Evolutionary conservation across 2,797 vertebrate genomes (phyloP), one percentile per base, ranked within the genome.

Genomic region (Protosalanx chinensis): DNA sequence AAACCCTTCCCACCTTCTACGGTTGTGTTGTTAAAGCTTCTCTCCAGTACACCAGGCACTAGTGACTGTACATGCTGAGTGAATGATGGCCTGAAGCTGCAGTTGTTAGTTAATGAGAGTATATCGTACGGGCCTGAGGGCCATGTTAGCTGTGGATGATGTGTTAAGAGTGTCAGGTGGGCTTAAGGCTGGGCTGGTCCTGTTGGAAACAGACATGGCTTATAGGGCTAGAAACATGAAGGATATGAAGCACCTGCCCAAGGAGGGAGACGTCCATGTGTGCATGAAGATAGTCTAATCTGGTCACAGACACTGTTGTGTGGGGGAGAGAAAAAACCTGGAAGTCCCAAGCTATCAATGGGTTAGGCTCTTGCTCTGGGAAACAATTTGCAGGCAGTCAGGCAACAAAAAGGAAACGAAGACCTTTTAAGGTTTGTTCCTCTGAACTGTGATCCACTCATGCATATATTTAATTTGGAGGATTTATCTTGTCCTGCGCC

Each of bases 191-290:
- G 82, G 86, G 79, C 80, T 89, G 88, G 91, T 90, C 86, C 86
- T 83, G 73, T 82, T 84, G 85, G 81, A 90, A 91, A 89, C 85
- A 87, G 78, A 89, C 86, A 90, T 86, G 85, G 81, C 84, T 76
- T 74, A 27, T 69, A 78, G 82, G 77, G 23, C 23, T 76, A 64
- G 79, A 71, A 72, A 71, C 70, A 27, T 72, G 69, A 69, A 67
- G 69, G 71, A 76, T 67, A 60, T 60, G 8, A 33, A 41, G 15
- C 70, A 77, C 77, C 62, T 62, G 73, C 82, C 85, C 82, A 78
- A 86, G 86, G 86, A 91, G 85, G 84, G 87, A 91, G 82, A 84
- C 88, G 86, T 87, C 88, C 88, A 87, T 89, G 87, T 91, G 89
- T 83, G 80, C 77, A 72, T 74, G 78, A 68, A 91, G 90, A 91